Evolutionary conservation across 2,797 vertebrate genomes (phyloP).

Genomic region (Crocodylus rhombifer): DNA sequence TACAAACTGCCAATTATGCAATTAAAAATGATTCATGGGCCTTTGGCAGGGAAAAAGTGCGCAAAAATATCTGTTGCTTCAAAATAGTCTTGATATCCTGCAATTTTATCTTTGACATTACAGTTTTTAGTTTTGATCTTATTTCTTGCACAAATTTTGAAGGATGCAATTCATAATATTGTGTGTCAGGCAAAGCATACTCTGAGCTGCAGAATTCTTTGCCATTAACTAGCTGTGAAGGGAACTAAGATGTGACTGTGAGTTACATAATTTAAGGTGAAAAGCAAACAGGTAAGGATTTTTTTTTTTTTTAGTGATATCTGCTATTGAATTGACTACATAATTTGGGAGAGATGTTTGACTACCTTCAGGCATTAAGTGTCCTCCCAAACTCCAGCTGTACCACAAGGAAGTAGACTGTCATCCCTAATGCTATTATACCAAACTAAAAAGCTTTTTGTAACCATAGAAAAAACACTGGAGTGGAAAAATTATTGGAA

Average conservation of each 20-base stretch:
- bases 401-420: neutral
- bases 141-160: constrained; percentile 32
- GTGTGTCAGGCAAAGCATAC: neutral
- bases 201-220: constrained; percentile 11
- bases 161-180: constrained; percentile 6
- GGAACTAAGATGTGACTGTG: neutral
- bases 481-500: neutral
- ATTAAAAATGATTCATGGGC: constrained; percentile 8
- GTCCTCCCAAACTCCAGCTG: no score
- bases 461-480: neutral
- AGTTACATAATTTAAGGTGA: neutral
- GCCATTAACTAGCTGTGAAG: neutral
- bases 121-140: constrained; percentile 4
- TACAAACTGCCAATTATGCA: neutral
- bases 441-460: neutral
- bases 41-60: neutral
- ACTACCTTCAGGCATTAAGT: no score
- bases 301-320: neutral
- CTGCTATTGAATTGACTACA: neutral
- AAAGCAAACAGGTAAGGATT: neutral
- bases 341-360: no score
- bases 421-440: neutral
- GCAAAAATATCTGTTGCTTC: neutral
- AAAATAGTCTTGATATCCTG: constrained; percentile 14
- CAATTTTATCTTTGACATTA: constrained; percentile 24